Base-by-base conservation (phyloP, 92 coral and sea anemone genomes). In the Virgularia gustaviana region DNA sequence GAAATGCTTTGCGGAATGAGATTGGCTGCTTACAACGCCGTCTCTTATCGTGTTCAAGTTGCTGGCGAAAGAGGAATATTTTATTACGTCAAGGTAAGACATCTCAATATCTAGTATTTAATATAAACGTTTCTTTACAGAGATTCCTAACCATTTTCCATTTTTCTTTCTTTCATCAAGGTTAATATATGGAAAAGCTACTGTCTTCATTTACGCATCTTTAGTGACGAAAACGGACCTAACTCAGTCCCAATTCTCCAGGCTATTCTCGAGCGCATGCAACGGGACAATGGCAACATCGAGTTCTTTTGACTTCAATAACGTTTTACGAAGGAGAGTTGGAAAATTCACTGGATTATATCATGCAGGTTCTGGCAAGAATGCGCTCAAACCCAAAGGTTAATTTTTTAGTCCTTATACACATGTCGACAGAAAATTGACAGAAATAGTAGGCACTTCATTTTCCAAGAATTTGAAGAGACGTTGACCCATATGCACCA, bases 241-340 rank as follows among this genome's bases (percentile, higher is more conserved):
- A 47, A 27, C 16, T 57, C 44, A 52, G 24, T 63, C 9, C 74
- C 74, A 12, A 23, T 12, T 4, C 53, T 67, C 16, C 74, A 67
- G 34, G 74, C 74, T 35, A 47, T 67, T 67, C 58, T 67, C 12
- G 74, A 67, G 20, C 74, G 74, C 6, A 43, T 41, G n/a, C 28
- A 67, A 31, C 59, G 58, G 29, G 74, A 67, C 43, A 67, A 47
- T 30, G 74, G 74, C 13, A 67, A 67, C 74, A 67, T 67, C 41
- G 74, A 67, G 12, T 31, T 44, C 58, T 67, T 67, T 28, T 67
- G 22, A 67, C 30, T 1, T n/a, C n/a, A n/a, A 1, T 43, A 43
- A 60, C 43, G 9, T 60, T 60, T 33, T 11, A 43, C 19, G 20
- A 13, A 43, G 13, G 13, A 43, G 60, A 53, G 60, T 2, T 16